phyloP scores from a whole-genome alignment of 2,113 vertebrate species.

The Tinamus guttatus region DNA sequence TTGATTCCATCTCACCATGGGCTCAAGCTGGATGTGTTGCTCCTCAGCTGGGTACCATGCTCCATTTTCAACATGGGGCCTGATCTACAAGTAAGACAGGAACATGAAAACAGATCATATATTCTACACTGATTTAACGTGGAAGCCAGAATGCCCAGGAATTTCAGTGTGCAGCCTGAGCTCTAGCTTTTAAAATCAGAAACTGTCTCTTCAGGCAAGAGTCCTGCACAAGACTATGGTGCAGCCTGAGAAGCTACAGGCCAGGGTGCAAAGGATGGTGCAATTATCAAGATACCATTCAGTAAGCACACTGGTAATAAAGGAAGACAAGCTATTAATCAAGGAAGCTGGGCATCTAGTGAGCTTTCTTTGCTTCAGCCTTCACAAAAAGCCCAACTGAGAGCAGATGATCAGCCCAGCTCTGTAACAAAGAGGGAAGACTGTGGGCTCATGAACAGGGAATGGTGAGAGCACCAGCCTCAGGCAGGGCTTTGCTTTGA shows the following conservation, averaged over 20 bases:
- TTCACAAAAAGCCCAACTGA: conserved; percentile 45
- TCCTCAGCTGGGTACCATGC: not conserved
- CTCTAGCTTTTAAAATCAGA: not conserved
- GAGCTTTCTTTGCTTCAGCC: conserved; percentile 28
- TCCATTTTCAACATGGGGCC: rapidly evolving
- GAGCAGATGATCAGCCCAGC: conserved; percentile 62
- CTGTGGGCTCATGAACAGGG: conserved; percentile 41
- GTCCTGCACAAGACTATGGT: not conserved
- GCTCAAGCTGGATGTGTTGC: not conserved
- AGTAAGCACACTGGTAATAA: conserved; percentile 18
- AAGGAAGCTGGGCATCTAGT: conserved; percentile 50
- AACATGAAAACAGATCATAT: not conserved
- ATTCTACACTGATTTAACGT: rapidly evolving
- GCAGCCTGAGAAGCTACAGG: not conserved
- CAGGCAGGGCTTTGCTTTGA: conserved; percentile 57
- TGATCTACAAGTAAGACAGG: not conserved
- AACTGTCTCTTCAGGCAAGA: not conserved
- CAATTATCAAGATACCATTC: conserved; percentile 27
- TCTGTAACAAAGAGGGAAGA: conserved; percentile 52
- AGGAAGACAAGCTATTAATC: conserved; percentile 23
- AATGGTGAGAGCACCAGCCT: conserved; percentile 15
- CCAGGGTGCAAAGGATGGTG: not conserved
- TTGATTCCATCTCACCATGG: rapidly evolving
- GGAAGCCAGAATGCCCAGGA: not conserved
- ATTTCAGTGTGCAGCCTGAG: rapidly evolving